Evolutionary conservation across 2,888 invertebrate species (phyloP), one percentile per base, ranked within the genome.

Genomic region (Blastobasis lacticolella): DNA sequence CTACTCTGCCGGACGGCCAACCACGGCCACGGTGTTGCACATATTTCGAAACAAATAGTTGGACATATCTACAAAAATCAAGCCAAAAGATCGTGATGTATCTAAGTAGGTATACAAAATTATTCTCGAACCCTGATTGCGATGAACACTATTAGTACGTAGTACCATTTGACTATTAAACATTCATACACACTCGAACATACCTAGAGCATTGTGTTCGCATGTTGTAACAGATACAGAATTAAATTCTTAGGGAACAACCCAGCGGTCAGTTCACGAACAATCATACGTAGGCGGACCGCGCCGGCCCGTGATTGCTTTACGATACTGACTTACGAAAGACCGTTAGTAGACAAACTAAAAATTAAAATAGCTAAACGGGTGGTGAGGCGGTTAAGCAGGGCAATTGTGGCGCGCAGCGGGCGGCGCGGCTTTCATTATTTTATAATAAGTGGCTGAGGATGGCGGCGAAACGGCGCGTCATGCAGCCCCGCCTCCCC

Each of bases 281-380:
- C 56, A 58, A 60, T 58, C 58, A 59, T 53, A 62, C 58, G 76
- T 74, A 76, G 78, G 78, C 72, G 78, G 69, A 68, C 64, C 68
- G 67, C 67, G 72, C 71, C 75, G 71, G 61, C 63, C 66, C 63
- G 61, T 68, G 67, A 73, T 69, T 63, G 69, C 67, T 61, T 57
- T 61, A 63, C 63, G 77, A 78, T 80, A 80, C 68, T 45, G 68
- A 62, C 75, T 81, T 78, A 82, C 79, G 79, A 82, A 82, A 84
- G 72, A 76, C 85, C 85, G 86, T 84, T 83, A 83, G 74, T 78
- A 81, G 81, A 85, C 87, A 88, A 86, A 87, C 86, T 82, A 82
- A 87, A 86, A 87, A 86, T 86, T 85, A 87, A 88, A 88, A 88
- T 80, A 84, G 81, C 81, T 85, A 86, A 86, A 84, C 85, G 84